phyloP scores from a whole-genome alignment of 1,140 invertebrate species.

The Drosophila orena region DNA sequence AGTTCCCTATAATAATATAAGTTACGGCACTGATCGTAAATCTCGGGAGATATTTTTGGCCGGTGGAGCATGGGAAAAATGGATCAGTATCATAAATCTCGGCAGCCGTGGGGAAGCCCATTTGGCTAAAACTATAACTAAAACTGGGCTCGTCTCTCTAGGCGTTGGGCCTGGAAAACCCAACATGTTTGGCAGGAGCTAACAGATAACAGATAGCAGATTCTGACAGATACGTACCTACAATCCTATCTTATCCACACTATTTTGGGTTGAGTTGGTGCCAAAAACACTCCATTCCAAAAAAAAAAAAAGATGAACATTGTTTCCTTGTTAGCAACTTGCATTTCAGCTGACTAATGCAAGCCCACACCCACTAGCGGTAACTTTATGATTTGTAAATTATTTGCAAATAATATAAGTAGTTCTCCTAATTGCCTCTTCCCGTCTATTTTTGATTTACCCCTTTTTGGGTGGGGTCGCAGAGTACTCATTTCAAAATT shows the following conservation, averaged over 20 bases:
- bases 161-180: not conserved
- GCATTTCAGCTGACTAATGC: not conserved
- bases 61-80: conserved; percentile 6
- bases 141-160: conserved; percentile 4
- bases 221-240: no score
- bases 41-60: conserved; percentile 19
- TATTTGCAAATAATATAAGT: conserved; percentile 5
- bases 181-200: no score
- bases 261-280: no score
- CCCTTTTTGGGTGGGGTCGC: conserved; percentile 1
- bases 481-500: not conserved
- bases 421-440: conserved; percentile 4
- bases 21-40: conserved; percentile 31
- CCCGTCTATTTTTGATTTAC: not conserved
- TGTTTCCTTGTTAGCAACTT: not conserved
- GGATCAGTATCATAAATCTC: conserved; percentile 20
- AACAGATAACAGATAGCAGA: no score
- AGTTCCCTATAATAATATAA: conserved; percentile 3
- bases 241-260: not conserved
- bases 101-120: not conserved
- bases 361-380: not conserved
- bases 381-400: conserved; percentile 1
- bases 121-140: not conserved
- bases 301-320: no score
- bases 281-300: no score